These are phyloP conservation scores for Propithecus deckenii DNA, from an alignment of 2,797 vertebrate species.

Conservation along the genomic window DNA sequence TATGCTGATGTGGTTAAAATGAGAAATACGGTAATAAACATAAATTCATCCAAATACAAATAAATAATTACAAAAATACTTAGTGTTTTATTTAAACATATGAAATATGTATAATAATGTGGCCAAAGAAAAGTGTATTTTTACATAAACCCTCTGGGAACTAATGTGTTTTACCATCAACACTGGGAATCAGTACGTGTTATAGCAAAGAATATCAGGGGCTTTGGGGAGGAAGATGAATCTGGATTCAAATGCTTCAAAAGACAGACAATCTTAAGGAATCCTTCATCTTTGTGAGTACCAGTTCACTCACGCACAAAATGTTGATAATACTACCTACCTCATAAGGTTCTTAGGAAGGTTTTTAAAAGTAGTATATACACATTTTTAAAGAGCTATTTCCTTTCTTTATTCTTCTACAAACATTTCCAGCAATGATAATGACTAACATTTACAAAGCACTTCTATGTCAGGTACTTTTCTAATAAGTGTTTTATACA, in stretches of 20 bases:
- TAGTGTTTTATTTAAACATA: background rate
- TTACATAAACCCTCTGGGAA: background rate
- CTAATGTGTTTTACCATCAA: background rate
- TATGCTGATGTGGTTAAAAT: conserved; percentile 13
- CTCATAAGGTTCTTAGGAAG: background rate
- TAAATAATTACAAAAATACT: background rate
- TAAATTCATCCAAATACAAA: background rate
- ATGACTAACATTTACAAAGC: background rate
- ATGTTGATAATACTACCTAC: background rate
- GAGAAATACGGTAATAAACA: background rate
- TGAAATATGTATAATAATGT: background rate
- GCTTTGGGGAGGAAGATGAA: background rate
- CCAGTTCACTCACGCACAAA: background rate
- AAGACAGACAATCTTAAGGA: background rate
- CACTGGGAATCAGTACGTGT: background rate
- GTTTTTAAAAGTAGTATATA: background rate
- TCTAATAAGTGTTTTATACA: background rate
- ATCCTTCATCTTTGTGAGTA: background rate
- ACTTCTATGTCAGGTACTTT: background rate
- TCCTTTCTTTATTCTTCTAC: conserved; percentile 12
- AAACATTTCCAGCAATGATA: background rate
- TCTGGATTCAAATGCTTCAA: background rate
- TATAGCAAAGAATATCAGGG: background rate
- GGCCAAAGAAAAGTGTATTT: background rate
- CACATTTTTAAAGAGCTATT: background rate